phyloP scores from a whole-genome alignment of 2,888 invertebrate species.

The Thera britannica region DNA sequence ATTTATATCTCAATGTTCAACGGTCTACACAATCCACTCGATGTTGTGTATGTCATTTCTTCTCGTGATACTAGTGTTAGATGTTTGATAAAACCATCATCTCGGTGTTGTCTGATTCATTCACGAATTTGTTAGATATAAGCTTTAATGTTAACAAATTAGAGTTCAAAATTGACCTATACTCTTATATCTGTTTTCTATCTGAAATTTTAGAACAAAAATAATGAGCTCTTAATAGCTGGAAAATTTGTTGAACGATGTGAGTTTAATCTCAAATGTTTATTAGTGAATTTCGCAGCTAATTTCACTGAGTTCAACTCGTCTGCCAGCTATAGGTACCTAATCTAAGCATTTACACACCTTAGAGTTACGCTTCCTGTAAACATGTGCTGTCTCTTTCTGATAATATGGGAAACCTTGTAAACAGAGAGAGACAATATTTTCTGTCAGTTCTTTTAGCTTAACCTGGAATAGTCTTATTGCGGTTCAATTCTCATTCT shows the following conservation, averaged over 20 bases:
- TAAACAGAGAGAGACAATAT: background rate
- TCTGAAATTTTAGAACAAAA: constrained; percentile 23
- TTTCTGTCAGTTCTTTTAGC: background rate
- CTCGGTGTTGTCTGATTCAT: constrained; percentile 62
- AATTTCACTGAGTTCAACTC: background rate
- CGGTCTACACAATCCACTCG: constrained; percentile 36
- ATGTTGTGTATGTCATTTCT: constrained; percentile 59
- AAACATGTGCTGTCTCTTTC: background rate
- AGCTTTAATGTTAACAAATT: constrained; percentile 65
- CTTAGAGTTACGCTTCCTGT: background rate
- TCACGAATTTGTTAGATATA: constrained; percentile 76
- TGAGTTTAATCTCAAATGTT: background rate
- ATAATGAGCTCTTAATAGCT: constrained; percentile 25
- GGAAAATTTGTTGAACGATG: background rate
- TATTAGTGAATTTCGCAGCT: background rate
- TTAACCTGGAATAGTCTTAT: background rate
- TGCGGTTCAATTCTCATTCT: too few species aligned
- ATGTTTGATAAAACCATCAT: constrained; percentile 58
- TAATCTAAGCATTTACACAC: background rate
- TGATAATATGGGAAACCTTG: background rate
- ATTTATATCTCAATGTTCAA: constrained; percentile 30
- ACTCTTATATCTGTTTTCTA: constrained; percentile 15
- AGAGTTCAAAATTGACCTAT: constrained; percentile 35
- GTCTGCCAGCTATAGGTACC: background rate
- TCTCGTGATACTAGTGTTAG: constrained; percentile 79